Evolutionary conservation across 2,797 vertebrate species (phyloP).

Genomic region (Gadopsis bispinosus): DNA sequence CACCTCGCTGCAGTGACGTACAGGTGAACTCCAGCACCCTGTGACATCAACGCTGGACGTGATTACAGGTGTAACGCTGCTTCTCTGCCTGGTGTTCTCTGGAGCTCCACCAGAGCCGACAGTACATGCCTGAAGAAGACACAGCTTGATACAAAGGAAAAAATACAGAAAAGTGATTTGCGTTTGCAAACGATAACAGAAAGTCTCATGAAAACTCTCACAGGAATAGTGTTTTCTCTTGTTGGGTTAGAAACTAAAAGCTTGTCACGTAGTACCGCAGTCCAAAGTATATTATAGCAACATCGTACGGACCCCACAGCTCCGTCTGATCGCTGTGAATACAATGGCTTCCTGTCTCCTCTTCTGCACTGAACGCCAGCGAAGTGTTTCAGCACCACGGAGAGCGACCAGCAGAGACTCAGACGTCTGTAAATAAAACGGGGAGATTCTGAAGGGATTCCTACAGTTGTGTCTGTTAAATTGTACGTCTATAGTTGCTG

Average conservation of each 20-base stretch:
- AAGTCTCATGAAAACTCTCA: neutral
- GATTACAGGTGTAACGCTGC: no score
- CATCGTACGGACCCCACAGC: slow-evolving; percentile 22
- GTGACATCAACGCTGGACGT: no score
- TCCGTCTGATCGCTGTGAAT: slow-evolving; percentile 23
- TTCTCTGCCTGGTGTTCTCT: no score
- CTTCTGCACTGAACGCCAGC: slow-evolving; percentile 25
- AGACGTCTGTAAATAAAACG: neutral
- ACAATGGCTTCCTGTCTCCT: slow-evolving; percentile 9
- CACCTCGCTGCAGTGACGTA: no score
- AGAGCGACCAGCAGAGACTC: neutral
- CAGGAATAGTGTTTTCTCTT: neutral
- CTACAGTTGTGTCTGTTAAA: neutral
- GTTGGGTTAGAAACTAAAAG: neutral
- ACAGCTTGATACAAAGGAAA: neutral
- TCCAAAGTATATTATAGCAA: neutral
- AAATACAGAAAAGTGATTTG: neutral
- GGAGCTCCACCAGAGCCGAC: neutral
- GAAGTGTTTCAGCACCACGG: slow-evolving; percentile 23
- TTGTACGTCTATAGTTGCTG: no score
- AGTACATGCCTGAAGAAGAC: neutral
- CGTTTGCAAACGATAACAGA: neutral
- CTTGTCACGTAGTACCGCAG: neutral
- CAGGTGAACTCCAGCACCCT: no score
- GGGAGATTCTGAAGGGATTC: neutral